A percentile compares a stretch with the other conserved stretches of the same genome.
phyloP scores from a whole-genome alignment of 2,797 vertebrate species.

The Botia almorhae region DNA sequence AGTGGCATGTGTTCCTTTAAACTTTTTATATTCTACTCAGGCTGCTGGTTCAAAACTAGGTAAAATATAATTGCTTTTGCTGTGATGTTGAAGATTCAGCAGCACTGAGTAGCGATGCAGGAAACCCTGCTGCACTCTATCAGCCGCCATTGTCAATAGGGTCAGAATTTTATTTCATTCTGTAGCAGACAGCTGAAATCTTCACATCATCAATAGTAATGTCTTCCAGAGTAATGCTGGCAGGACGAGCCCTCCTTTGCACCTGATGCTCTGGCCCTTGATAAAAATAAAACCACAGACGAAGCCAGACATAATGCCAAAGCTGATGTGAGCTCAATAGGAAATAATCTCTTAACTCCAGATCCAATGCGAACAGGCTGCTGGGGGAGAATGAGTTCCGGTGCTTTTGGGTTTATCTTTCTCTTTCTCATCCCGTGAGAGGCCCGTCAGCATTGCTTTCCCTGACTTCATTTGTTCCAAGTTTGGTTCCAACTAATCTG shows the following conservation, averaged over 20 bases:
- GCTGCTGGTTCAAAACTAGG: background rate
- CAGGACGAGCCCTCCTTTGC: conserved; percentile 49
- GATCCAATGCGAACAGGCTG: conserved; percentile 41
- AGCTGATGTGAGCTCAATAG: conserved; percentile 53
- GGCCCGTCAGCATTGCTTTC: conserved; percentile 42
- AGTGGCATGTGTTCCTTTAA: background rate
- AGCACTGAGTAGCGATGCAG: background rate
- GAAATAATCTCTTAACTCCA: conserved; percentile 54
- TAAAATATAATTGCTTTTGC: background rate
- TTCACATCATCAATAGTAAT: conserved; percentile 27
- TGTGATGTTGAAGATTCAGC: background rate
- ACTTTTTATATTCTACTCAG: background rate
- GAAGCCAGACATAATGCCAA: conserved; percentile 54
- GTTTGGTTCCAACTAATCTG: conserved; percentile 58
- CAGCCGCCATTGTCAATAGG: conserved; percentile 13
- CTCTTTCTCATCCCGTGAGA: background rate
- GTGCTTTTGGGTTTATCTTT: conserved; percentile 55
- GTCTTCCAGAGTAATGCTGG: conserved; percentile 15
- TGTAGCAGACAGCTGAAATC: conserved; percentile 22
- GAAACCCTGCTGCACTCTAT: background rate
- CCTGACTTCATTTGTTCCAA: conserved; percentile 51
- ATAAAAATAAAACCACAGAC: conserved; percentile 40
- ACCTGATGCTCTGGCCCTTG: conserved; percentile 33
- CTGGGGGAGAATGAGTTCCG: conserved; percentile 30
- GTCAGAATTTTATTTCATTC: conserved; percentile 37